Conservation (phyloP, 2,888 invertebrate species). For the Antheraea yamamai region DNA sequence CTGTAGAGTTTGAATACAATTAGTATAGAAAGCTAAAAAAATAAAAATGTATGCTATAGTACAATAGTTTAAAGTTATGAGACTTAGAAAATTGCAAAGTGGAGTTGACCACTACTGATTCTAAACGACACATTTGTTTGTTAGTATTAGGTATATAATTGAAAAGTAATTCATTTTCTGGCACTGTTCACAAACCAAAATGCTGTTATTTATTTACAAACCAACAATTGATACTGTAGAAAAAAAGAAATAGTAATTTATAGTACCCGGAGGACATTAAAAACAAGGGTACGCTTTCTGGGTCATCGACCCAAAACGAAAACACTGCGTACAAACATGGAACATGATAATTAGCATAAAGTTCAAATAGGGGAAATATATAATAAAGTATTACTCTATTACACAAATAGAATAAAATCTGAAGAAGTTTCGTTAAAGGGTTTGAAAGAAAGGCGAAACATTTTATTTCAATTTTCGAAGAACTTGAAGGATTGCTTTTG, state of each 20-base stretch:
- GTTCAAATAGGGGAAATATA: conserved; percentile 33
- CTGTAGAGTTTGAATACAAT: no score
- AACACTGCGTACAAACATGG: not conserved
- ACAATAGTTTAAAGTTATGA: no score
- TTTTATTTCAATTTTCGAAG: not conserved
- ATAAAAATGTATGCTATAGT: no score
- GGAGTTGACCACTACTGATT: no score
- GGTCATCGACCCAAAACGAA: conserved; percentile 11
- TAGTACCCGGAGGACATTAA: not conserved
- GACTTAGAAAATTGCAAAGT: no score
- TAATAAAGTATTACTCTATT: conserved; percentile 17
- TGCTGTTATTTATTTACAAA: conserved; percentile 3
- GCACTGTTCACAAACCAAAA: conserved; percentile 5
- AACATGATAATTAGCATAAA: conserved; percentile 27
- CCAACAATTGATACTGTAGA: not conserved
- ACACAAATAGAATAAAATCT: conserved; percentile 19
- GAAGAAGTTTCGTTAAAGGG: conserved; percentile 19
- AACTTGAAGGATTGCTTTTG: no score
- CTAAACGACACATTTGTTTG: no score
- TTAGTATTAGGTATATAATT: not conserved
- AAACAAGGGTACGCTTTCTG: not conserved
- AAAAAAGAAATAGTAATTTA: conserved; percentile 5
- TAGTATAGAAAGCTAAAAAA: no score
- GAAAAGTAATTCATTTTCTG: not conserved
- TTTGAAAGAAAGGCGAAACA: not conserved